Conservation (phyloP, 1,140 invertebrate genomes). For the Camponotus vicinus region DNA sequence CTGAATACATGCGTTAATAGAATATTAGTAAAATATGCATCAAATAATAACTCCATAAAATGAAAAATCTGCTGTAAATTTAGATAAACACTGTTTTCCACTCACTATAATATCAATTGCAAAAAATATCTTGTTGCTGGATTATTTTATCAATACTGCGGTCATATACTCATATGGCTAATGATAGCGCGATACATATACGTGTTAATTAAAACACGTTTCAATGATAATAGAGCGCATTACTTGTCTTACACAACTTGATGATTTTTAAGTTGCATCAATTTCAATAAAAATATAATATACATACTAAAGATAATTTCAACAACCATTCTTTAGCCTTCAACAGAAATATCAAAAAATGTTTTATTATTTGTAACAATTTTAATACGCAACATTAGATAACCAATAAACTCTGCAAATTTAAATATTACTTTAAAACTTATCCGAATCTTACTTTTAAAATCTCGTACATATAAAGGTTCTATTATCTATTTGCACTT, state of each 20-base stretch:
- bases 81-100: constrained; percentile 51
- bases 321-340: not conserved
- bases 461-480: not conserved
- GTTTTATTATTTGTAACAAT: constrained; percentile 4
- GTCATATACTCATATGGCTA: not conserved
- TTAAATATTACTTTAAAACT: not conserved
- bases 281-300: not conserved
- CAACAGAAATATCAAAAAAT: not conserved
- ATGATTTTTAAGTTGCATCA: not conserved
- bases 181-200: constrained; percentile 3
- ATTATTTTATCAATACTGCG: constrained; percentile 58
- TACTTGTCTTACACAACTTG: not conserved
- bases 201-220: constrained; percentile 38
- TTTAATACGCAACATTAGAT: not conserved
- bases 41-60: constrained; percentile 51
- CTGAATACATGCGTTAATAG: not conserved
- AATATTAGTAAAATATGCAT: constrained; percentile 62
- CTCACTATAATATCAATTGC: constrained; percentile 63
- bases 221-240: constrained; percentile 38
- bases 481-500: constrained; percentile 12
- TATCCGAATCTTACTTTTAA: not conserved
- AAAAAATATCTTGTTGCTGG: not conserved
- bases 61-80: constrained; percentile 65
- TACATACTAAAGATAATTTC: not conserved
- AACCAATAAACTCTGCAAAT: not conserved